phyloP scores from a whole-genome alignment of 2,888 invertebrate species.

The Aphidius colemani region DNA sequence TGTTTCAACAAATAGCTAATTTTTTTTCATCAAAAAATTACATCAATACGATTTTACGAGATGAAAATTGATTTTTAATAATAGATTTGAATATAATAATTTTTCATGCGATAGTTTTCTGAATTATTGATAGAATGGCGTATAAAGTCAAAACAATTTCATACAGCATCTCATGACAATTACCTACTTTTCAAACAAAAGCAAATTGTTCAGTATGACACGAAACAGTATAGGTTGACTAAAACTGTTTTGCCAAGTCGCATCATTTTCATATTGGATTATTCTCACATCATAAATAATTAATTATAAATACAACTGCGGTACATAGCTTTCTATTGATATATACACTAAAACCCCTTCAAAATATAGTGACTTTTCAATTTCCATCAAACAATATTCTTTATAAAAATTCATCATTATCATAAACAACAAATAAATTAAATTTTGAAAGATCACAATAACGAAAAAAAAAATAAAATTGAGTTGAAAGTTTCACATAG shows the following conservation, averaged over 20 bases:
- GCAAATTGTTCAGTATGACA: constrained; percentile 30
- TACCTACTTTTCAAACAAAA: constrained; percentile 8
- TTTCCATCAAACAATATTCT: background rate
- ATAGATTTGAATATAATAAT: too few relatives aligned
- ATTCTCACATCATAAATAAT: constrained; percentile 45
- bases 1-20: too few relatives aligned
- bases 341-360: too few relatives aligned
- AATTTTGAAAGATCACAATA: background rate
- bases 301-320: constrained; percentile 37
- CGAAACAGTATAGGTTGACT: constrained; percentile 15
- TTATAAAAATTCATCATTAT: background rate
- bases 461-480: background rate
- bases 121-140: too few relatives aligned
- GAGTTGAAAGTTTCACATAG: constrained; percentile 36
- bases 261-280: constrained; percentile 22
- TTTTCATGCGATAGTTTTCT: too few relatives aligned
- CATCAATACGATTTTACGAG: too few relatives aligned
- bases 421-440: background rate
- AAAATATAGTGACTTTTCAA: too few relatives aligned
- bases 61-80: too few relatives aligned
- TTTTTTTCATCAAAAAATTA: too few relatives aligned
- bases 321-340: constrained; percentile 41
- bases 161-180: too few relatives aligned
- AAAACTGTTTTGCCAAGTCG: constrained; percentile 23
- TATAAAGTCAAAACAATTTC: background rate